These are phyloP conservation scores for Emydocephalus ijimae DNA, from an alignment of 2,113 vertebrate genomes.

Conservation along the genomic window DNA sequence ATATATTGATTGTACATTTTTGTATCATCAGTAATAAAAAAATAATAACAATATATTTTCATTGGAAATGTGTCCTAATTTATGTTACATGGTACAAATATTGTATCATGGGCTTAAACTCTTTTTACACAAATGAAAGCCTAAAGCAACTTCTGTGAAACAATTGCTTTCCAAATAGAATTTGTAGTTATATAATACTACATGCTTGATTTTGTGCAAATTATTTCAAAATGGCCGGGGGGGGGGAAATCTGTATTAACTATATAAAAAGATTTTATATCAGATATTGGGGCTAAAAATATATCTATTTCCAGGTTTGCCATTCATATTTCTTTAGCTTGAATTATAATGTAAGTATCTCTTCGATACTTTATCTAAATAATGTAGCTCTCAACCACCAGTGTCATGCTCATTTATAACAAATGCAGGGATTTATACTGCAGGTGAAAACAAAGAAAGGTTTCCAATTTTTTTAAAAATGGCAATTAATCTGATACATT, in stretches of 20 bases:
- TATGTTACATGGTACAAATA: slow-evolving; percentile 56
- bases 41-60: slow-evolving; percentile 37
- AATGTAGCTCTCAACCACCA: not conserved
- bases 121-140: slow-evolving; percentile 14
- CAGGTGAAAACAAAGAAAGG: not conserved
- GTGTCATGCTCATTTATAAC: not conserved
- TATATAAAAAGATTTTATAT: not conserved
- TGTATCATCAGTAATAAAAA: slow-evolving; percentile 49
- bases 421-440: not conserved
- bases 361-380: not conserved
- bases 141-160: slow-evolving; percentile 26
- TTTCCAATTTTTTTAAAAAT: not conserved
- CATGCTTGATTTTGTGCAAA: slow-evolving; percentile 7
- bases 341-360: not conserved
- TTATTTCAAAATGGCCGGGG: not conserved
- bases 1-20: slow-evolving; percentile 44
- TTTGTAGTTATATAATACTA: slow-evolving; percentile 22
- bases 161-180: slow-evolving; percentile 7
- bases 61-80: slow-evolving; percentile 38
- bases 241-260: not conserved
- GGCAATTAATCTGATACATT: not conserved
- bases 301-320: not conserved
- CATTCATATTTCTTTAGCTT: not conserved
- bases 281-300: not conserved
- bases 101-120: slow-evolving; percentile 54